Evolutionary conservation across 2,797 vertebrate species (phyloP).

Genomic region (Cottoperca gobio): DNA sequence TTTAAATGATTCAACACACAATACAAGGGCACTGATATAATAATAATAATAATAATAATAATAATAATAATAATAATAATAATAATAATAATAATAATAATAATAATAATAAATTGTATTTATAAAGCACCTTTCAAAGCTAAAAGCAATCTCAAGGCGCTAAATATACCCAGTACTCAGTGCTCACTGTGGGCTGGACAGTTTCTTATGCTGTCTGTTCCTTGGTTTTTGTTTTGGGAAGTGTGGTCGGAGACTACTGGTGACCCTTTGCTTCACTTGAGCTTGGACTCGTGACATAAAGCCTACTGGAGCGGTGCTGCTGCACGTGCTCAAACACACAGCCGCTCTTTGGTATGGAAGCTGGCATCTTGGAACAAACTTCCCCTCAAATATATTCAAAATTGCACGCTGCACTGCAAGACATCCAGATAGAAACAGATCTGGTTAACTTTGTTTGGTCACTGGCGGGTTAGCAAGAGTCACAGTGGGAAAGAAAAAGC

Average conservation of each 20-base stretch:
- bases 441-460: constrained; percentile 60
- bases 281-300: constrained; percentile 65
- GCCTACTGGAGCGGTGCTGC: constrained; percentile 42
- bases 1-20: constrained; percentile 21
- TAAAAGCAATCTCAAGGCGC: too few relatives aligned
- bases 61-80: too few relatives aligned
- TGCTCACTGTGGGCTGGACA: not conserved
- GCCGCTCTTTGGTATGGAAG: constrained; percentile 47
- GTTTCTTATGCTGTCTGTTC: constrained; percentile 15
- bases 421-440: constrained; percentile 68
- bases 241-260: constrained; percentile 51
- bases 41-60: too few relatives aligned
- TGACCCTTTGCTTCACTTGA: constrained; percentile 57
- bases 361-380: constrained; percentile 36
- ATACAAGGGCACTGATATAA: constrained; percentile 19
- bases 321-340: constrained; percentile 46
- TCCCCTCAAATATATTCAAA: constrained; percentile 56
- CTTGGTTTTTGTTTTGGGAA: constrained; percentile 37
- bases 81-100: too few relatives aligned
- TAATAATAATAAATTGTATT: not conserved
- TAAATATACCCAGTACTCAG: rapidly evolving
- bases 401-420: constrained; percentile 43
- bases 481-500: constrained; percentile 33
- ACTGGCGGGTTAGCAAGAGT: constrained; percentile 50
- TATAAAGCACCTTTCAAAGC: too few relatives aligned